A percentile compares a stretch with the other conserved stretches of the same genome.
phyloP scores from a whole-genome alignment of 2,797 vertebrate genomes.

The Hemibagrus guttatus region DNA sequence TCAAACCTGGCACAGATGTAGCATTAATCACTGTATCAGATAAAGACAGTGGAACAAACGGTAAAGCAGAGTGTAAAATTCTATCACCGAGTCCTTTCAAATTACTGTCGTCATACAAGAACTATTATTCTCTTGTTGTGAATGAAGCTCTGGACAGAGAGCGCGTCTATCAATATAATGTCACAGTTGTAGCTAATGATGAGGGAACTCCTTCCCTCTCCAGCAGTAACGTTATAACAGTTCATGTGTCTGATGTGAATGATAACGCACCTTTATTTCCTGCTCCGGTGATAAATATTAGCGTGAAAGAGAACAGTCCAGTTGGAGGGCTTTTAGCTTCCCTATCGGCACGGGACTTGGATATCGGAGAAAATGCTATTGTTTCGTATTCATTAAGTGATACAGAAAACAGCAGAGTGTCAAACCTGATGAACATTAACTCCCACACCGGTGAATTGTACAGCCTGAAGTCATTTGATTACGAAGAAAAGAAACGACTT shows the following conservation, averaged over 20 bases:
- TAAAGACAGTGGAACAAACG: conserved; percentile 18
- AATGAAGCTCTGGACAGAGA: conserved; percentile 32
- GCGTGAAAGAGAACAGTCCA: conserved; percentile 82
- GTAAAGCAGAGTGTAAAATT: conserved; percentile 19
- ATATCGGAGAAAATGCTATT: conserved; percentile 75
- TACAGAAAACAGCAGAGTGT: conserved; percentile 59
- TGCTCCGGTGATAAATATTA: conserved; percentile 74
- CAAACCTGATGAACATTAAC: conserved; percentile 70
- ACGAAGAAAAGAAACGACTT: too few relatives aligned
- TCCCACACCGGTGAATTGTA: conserved; percentile 60
- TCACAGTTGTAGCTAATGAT: conserved; percentile 55
- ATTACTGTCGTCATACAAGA: conserved; percentile 14
- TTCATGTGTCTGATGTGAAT: conserved; percentile 84
- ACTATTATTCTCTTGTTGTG: conserved; percentile 4
- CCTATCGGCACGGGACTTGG: conserved; percentile 78
- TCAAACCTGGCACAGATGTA: conserved; percentile 25
- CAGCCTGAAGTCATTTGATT: conserved; percentile 15
- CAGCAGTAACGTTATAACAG: conserved; percentile 73
- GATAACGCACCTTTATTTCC: conserved; percentile 83
- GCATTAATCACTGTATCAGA: conserved; percentile 16
- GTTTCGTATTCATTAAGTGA: conserved; percentile 77
- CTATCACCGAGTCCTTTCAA: conserved; percentile 10
- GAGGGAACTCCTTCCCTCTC: conserved; percentile 80
- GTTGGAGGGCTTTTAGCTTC: conserved; percentile 67
- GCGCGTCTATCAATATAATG: neutral